These are phyloP conservation scores for Subanguina moxae DNA, from an alignment of 1,140 invertebrate species.

Conservation along the genomic window DNA sequence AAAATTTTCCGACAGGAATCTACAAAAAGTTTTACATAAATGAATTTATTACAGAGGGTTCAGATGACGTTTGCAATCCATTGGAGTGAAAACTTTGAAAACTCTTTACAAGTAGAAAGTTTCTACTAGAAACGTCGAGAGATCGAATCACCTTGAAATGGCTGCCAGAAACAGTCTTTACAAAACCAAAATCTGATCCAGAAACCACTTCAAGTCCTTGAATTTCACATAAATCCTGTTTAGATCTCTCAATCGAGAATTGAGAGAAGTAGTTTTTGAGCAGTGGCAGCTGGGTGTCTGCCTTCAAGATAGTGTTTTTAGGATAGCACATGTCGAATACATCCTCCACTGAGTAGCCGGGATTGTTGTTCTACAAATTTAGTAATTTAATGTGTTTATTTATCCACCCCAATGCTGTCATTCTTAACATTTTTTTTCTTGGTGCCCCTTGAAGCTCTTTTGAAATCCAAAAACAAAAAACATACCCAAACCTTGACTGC, in stretches of 20 bases:
- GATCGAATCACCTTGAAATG: slow-evolving; percentile 60
- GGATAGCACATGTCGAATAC: slow-evolving; percentile 77
- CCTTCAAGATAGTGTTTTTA: slow-evolving; percentile 63
- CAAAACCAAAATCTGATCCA: background rate
- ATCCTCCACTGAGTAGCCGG: slow-evolving; percentile 67
- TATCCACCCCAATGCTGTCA: too few species aligned
- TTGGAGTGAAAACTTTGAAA: too few species aligned
- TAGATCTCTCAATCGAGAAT: slow-evolving; percentile 18
- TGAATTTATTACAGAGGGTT: too few species aligned
- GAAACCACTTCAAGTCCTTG: background rate
- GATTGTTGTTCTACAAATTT: slow-evolving; percentile 71
- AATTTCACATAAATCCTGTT: background rate
- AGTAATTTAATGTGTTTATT: too few species aligned
- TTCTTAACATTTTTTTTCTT: too few species aligned
- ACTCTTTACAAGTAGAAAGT: too few species aligned
- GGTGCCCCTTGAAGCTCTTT: too few species aligned
- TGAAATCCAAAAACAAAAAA: background rate
- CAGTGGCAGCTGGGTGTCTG: slow-evolving; percentile 6
- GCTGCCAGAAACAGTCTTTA: slow-evolving; percentile 19
- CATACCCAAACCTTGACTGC: slow-evolving; percentile 73
- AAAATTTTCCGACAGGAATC: too few species aligned
- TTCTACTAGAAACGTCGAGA: too few species aligned
- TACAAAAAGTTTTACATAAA: too few species aligned
- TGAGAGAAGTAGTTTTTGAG: slow-evolving; percentile 33
- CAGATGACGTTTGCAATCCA: too few species aligned